phyloP scores from a whole-genome alignment of 2,113 vertebrate genomes.

The Albula glossodonta region DNA sequence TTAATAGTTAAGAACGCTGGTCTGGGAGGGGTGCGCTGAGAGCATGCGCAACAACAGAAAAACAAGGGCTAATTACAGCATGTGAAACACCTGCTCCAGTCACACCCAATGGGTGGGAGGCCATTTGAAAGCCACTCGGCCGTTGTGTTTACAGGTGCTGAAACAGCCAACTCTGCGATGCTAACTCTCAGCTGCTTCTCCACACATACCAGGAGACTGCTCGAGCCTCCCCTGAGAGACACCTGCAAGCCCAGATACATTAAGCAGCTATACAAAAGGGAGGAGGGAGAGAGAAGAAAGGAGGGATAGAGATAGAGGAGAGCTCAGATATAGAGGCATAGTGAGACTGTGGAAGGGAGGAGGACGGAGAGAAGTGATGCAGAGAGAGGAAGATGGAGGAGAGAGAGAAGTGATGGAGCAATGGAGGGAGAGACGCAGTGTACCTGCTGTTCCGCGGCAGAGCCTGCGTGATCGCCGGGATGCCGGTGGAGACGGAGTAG shows the following conservation, averaged over 20 bases:
- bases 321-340: background rate
- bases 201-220: background rate
- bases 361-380: background rate
- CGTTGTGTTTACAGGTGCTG: background rate
- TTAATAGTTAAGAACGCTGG: too few relatives aligned
- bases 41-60: background rate
- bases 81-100: background rate
- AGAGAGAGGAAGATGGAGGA: background rate
- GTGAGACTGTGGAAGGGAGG: background rate
- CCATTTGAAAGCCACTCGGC: background rate
- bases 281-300: background rate
- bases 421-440: background rate
- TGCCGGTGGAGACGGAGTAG: conserved; percentile 90
- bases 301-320: background rate
- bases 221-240: background rate
- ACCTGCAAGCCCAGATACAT: background rate
- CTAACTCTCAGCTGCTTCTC: background rate
- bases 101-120: background rate
- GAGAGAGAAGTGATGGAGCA: background rate
- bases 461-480: conserved; percentile 89
- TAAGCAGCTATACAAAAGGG: background rate
- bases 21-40: too few relatives aligned
- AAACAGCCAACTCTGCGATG: background rate
- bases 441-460: conserved; percentile 92
- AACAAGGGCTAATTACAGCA: background rate